Conservation (phyloP, 2,113 vertebrate genomes). For the Tretioscincus oriximinensis region DNA sequence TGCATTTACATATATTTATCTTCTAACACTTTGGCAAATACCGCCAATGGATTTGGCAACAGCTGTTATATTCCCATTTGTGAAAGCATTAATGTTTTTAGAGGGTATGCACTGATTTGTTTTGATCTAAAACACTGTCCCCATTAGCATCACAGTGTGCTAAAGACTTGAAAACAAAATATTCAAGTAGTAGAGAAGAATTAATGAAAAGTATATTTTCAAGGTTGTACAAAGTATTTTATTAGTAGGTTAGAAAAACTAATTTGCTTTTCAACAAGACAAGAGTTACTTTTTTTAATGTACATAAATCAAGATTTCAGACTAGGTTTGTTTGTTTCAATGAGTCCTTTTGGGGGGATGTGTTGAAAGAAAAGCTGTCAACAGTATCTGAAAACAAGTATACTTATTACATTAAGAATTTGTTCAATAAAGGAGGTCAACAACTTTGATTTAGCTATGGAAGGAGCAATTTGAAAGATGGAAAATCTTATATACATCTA, state of each 20-base stretch:
- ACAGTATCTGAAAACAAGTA: background rate
- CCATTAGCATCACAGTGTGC: constrained; percentile 50
- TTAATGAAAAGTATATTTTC: constrained; percentile 41
- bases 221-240: constrained; percentile 27
- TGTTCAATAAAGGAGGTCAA: constrained; percentile 30
- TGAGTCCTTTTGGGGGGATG: background rate
- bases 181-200: constrained; percentile 32
- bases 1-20: constrained; percentile 51
- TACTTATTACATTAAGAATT: constrained; percentile 35
- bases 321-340: background rate
- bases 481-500: constrained; percentile 18
- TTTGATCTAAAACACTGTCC: constrained; percentile 57
- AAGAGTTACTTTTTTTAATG: background rate
- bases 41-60: constrained; percentile 52
- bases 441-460: constrained; percentile 20
- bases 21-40: constrained; percentile 44
- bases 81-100: constrained; percentile 45
- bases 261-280: background rate
- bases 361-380: constrained; percentile 3
- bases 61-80: constrained; percentile 50
- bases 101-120: constrained; percentile 52
- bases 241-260: constrained; percentile 20
- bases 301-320: constrained; percentile 8
- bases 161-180: constrained; percentile 41
- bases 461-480: constrained; percentile 22